Percentiles rank a stretch among this genome's conserved stretches.
Evolutionary conservation across 2,113 vertebrate species (phyloP).

Genomic region (Nycticorax nycticorax): DNA sequence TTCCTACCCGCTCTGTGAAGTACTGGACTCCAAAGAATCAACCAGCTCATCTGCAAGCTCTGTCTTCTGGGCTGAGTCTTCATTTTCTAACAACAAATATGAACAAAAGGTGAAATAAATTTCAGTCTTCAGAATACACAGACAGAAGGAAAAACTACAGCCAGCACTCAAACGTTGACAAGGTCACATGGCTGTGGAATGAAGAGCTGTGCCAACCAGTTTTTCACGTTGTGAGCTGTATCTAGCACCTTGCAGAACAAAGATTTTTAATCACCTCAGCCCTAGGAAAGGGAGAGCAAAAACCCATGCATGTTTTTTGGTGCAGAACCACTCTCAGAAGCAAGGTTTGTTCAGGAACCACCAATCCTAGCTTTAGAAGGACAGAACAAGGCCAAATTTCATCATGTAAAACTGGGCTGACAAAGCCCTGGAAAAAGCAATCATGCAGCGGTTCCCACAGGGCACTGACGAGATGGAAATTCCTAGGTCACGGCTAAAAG

Average conservation of each 20-base stretch:
- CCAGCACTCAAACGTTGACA: not conserved
- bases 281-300: not conserved
- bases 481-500: not conserved
- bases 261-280: not conserved
- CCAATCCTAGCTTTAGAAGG: not conserved
- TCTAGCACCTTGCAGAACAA: not conserved
- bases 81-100: slow-evolving; percentile 59
- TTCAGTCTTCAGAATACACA: not conserved
- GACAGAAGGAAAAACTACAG: not conserved
- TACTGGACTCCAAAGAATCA: not conserved
- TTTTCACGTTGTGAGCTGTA: not conserved
- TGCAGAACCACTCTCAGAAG: not conserved
- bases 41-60: not conserved
- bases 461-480: not conserved
- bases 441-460: not conserved
- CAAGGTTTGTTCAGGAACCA: not conserved
- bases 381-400: not conserved
- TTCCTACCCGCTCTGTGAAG: slow-evolving; percentile 68
- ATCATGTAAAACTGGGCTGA: not conserved
- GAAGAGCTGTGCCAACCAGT: not conserved
- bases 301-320: not conserved
- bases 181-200: not conserved
- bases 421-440: not conserved
- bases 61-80: slow-evolving; percentile 50
- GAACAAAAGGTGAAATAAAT: not conserved